phyloP scores from a whole-genome alignment of 2,888 invertebrate species.

The Microctonus brassicae region DNA sequence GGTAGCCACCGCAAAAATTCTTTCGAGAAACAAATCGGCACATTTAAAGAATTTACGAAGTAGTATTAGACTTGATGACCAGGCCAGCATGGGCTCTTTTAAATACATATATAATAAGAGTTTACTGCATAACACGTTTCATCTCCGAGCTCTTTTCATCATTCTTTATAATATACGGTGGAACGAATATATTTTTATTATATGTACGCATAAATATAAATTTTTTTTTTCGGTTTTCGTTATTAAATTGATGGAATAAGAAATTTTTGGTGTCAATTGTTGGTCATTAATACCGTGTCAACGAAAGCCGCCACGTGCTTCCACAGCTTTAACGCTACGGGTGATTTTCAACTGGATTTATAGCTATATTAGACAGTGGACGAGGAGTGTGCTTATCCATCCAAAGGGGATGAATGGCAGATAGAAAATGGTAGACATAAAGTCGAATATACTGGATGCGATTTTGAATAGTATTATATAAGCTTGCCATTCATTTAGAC shows the following conservation, averaged over 20 bases:
- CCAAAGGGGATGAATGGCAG: neutral
- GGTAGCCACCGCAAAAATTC: no score
- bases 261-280: slow-evolving; percentile 28
- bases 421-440: neutral
- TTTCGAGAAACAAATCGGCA: no score
- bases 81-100: no score
- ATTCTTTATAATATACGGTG: no score
- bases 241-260: neutral
- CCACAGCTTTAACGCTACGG: slow-evolving; percentile 24
- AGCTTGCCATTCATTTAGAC: slow-evolving; percentile 58
- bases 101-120: no score
- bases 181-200: neutral
- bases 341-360: slow-evolving; percentile 25
- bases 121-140: no score
- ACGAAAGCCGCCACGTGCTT: slow-evolving; percentile 39
- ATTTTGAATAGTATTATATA: slow-evolving; percentile 58
- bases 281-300: slow-evolving; percentile 49
- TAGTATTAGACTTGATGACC: no score
- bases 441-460: slow-evolving; percentile 30
- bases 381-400: slow-evolving; percentile 29
- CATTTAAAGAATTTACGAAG: no score
- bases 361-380: neutral
- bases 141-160: no score
- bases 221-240: neutral
- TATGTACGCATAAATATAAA: no score